Evolutionary conservation across 2,888 invertebrate species (phyloP).

Genomic region (Cephonodes hylas): DNA sequence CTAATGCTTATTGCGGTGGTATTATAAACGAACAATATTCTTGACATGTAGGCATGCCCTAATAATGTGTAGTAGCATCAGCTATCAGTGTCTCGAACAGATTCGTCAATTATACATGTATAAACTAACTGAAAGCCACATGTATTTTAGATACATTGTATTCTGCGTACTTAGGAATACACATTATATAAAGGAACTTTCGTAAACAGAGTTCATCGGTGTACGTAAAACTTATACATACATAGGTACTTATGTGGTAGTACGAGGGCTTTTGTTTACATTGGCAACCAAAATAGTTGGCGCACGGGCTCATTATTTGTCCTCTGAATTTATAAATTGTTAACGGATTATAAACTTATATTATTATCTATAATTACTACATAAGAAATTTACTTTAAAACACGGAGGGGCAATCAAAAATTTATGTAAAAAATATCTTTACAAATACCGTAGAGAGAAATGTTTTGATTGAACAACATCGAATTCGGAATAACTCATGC

Average conservation of each 20-base stretch:
- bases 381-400: too few species aligned
- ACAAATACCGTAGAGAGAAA: background rate
- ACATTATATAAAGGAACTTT: background rate
- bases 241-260: conserved; percentile 12
- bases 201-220: background rate
- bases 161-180: background rate
- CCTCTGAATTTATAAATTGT: background rate
- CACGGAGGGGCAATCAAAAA: too few species aligned
- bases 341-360: background rate
- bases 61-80: conserved; percentile 32
- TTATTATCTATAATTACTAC: too few species aligned
- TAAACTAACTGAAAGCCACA: background rate
- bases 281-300: background rate
- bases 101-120: conserved; percentile 8
- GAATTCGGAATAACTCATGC: background rate
- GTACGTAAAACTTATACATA: background rate
- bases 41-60: conserved; percentile 26
- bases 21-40: conserved; percentile 32
- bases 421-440: too few species aligned
- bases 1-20: conserved; percentile 23
- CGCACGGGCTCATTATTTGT: background rate
- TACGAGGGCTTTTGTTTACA: background rate
- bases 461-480: background rate
- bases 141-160: background rate
- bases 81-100: conserved; percentile 36